phyloP scores from a whole-genome alignment of 2,888 invertebrate species.

The Drosophila koepferae region DNA sequence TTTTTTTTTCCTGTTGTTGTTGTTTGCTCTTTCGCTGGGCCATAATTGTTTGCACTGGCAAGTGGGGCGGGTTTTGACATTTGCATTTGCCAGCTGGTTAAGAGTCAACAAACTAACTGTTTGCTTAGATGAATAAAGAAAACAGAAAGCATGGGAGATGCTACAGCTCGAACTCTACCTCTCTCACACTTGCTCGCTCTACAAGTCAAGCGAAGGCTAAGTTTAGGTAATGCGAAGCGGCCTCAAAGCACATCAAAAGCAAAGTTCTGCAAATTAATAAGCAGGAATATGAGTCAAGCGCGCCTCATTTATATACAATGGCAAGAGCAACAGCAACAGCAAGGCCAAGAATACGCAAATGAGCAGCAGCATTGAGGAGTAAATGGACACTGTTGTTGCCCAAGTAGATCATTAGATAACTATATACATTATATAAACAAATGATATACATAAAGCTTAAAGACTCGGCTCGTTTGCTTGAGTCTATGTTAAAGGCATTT shows the following conservation, averaged over 20 bases:
- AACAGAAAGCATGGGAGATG: neutral
- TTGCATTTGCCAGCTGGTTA: conserved; percentile 47
- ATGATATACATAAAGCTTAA: neutral
- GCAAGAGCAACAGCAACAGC: neutral
- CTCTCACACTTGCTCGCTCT: neutral
- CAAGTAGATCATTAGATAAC: conserved; percentile 1
- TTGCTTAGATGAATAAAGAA: conserved; percentile 20
- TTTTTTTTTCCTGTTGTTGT: neutral
- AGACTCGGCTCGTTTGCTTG: neutral
- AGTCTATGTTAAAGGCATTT: conserved; percentile 17
- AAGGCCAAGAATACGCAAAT: conserved; percentile 7
- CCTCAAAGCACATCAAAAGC: conserved; percentile 50
- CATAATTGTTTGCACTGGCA: conserved; percentile 43
- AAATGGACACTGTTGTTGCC: neutral
- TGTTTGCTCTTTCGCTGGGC: conserved; percentile 21
- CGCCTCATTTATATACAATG: conserved; percentile 31
- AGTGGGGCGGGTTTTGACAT: conserved; percentile 34
- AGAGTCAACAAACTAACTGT: conserved; percentile 45
- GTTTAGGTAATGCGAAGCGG: conserved; percentile 33
- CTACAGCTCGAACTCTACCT: neutral
- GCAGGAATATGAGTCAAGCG: conserved; percentile 16
- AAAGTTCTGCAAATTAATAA: conserved; percentile 35
- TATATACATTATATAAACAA: neutral
- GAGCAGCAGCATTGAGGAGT: neutral
- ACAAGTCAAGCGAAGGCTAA: conserved; percentile 8